A percentile compares a stretch with the other conserved stretches of the same genome.
Conservation (phyloP, 2,888 invertebrate genomes). For the Argyresthia goedartella region DNA sequence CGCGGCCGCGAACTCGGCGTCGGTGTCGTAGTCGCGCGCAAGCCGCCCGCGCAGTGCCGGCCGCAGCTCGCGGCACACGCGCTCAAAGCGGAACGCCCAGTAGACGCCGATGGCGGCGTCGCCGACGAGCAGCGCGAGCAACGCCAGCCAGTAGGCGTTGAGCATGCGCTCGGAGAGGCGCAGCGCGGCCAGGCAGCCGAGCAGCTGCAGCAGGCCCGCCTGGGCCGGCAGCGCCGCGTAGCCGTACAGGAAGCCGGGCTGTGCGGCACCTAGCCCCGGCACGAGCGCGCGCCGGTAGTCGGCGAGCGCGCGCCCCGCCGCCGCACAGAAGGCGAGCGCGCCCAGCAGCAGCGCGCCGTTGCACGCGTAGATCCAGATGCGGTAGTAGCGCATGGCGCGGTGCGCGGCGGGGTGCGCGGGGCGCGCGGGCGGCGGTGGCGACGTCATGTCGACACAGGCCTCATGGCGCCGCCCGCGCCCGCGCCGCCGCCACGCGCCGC, state of each 20-base stretch:
- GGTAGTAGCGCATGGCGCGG: constrained; percentile 82
- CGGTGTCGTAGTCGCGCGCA: constrained; percentile 79
- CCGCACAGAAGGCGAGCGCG: constrained; percentile 83
- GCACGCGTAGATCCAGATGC: constrained; percentile 94
- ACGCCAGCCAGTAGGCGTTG: constrained; percentile 86
- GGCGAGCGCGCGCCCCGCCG: constrained; percentile 78
- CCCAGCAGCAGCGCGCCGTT: constrained; percentile 88
- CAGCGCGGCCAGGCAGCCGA: constrained; percentile 86
- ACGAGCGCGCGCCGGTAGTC: constrained; percentile 80
- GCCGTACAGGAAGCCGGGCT: constrained; percentile 87
- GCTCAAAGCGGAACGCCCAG: constrained; percentile 86
- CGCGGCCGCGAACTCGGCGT: constrained; percentile 78
- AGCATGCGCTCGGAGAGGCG: constrained; percentile 84
- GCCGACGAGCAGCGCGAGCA: constrained; percentile 83
- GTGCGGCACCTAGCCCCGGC: constrained; percentile 81
- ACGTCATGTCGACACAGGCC: constrained; percentile 69
- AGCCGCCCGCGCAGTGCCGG: constrained; percentile 74
- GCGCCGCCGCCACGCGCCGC: constrained; percentile 70
- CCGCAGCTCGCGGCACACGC: constrained; percentile 80
- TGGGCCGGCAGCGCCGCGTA: constrained; percentile 86
- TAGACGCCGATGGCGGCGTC: constrained; percentile 87
- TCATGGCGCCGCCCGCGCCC: constrained; percentile 69
- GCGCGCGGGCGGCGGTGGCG: constrained; percentile 70
- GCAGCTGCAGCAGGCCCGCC: constrained; percentile 76
- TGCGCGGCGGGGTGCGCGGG: constrained; percentile 68